Evolutionary conservation across 2,797 vertebrate species (phyloP).

Genomic region (Uromys caudimaculatus): DNA sequence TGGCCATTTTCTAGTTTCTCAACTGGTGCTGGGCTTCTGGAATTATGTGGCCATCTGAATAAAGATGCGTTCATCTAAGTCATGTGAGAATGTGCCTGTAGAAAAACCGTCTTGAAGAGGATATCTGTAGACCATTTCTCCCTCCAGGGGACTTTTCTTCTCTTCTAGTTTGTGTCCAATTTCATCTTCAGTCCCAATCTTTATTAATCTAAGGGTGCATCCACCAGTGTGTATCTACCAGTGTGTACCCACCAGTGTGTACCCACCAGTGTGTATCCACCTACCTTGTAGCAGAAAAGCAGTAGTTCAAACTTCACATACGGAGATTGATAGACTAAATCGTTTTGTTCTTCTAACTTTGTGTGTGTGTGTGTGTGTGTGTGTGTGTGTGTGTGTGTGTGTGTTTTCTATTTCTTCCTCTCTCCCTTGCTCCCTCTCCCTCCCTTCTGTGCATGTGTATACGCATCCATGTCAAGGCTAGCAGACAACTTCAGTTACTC

Average conservation of each 20-base stretch:
- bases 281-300: not conserved
- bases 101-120: not conserved
- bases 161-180: not conserved
- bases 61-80: not conserved
- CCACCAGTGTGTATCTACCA: not conserved
- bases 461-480: not conserved
- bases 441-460: too few relatives aligned
- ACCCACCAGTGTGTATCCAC: not conserved
- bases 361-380: not conserved
- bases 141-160: not conserved
- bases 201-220: not conserved
- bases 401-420: too few relatives aligned
- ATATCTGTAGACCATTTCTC: not conserved
- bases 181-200: not conserved
- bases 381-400: not conserved
- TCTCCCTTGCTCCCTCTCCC: not conserved
- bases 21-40: not conserved
- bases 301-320: not conserved
- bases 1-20: not conserved
- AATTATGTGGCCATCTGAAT: not conserved
- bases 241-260: too few relatives aligned
- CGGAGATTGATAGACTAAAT: not conserved
- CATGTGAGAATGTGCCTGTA: not conserved
- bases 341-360: not conserved
- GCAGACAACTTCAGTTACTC: not conserved